Conservation (phyloP, 2,888 invertebrate genomes). For the Norana najaformis region DNA sequence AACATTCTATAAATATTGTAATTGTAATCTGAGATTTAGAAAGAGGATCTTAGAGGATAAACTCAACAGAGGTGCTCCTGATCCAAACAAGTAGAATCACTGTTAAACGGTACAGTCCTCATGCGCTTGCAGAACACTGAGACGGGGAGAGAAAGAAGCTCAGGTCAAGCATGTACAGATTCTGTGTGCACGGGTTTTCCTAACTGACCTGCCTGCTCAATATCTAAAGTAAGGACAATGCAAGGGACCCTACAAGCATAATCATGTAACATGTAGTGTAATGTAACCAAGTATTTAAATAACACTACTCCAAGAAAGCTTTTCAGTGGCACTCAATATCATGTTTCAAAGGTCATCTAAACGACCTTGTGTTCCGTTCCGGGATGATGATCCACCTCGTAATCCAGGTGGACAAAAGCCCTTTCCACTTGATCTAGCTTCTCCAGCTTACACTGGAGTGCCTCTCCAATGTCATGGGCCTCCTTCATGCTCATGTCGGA, state of each 20-base stretch:
- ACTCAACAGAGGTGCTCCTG: too few relatives aligned
- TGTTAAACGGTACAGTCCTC: too few relatives aligned
- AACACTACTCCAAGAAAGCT: background rate
- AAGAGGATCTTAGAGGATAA: too few relatives aligned
- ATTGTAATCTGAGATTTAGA: too few relatives aligned
- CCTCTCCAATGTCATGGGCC: slow-evolving; percentile 65
- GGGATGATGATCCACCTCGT: slow-evolving; percentile 63
- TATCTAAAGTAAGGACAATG: too few relatives aligned
- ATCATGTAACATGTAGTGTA: background rate
- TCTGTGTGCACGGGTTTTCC: background rate
- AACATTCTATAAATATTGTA: background rate
- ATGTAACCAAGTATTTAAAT: background rate
- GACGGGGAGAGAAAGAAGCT: too few relatives aligned
- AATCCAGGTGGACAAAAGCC: slow-evolving; percentile 66
- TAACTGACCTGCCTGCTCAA: too few relatives aligned
- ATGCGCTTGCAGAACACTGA: too few relatives aligned
- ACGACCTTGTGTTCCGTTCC: slow-evolving; percentile 64
- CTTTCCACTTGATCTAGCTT: slow-evolving; percentile 63
- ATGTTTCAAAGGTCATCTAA: slow-evolving; percentile 43
- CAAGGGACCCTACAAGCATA: background rate
- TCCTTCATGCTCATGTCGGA: slow-evolving; percentile 62
- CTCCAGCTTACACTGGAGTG: slow-evolving; percentile 65
- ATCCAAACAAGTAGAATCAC: too few relatives aligned
- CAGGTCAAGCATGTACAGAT: background rate
- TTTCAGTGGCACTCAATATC: background rate